Percentiles rank a stretch among this genome's conserved stretches.
Conservation (phyloP, 2,113 vertebrate genomes). For the Lates calcarifer region DNA sequence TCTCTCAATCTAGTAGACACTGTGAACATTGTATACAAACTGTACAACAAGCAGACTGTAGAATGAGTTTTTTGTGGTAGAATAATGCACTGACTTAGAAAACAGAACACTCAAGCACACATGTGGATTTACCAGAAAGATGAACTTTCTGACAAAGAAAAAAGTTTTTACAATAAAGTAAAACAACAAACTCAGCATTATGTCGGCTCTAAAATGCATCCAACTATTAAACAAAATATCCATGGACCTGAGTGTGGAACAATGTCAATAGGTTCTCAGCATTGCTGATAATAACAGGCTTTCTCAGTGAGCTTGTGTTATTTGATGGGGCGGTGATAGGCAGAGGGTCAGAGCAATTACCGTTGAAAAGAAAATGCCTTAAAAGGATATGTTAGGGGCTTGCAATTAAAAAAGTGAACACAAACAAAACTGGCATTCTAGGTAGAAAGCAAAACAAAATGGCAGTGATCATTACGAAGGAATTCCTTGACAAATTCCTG, state of each 20-base stretch:
- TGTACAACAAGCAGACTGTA: not conserved
- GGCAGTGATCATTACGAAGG: not conserved
- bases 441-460: slow-evolving; percentile 24
- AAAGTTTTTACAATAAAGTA: not conserved
- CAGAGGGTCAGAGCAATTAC: slow-evolving; percentile 61
- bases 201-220: not conserved
- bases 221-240: not conserved
- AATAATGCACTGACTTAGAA: not conserved
- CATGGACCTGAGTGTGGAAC: slow-evolving; percentile 1
- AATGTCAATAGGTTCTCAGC: slow-evolving; percentile 37
- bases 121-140: not conserved
- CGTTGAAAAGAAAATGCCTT: slow-evolving; percentile 65
- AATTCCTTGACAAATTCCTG: slow-evolving; percentile 11
- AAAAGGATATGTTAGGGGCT: slow-evolving; percentile 63
- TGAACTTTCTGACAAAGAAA: rapidly evolving
- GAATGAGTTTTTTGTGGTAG: too few species aligned
- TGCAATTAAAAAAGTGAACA: slow-evolving; percentile 32
- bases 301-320: slow-evolving; percentile 42
- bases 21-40: not conserved
- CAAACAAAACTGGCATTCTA: slow-evolving; percentile 17
- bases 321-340: slow-evolving; percentile 73
- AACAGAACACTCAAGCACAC: not conserved
- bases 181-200: not conserved
- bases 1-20: not conserved
- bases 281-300: slow-evolving; percentile 34